Evolutionary conservation across 2,888 invertebrate species (phyloP).

Genomic region (Falcaria lacertinaria): DNA sequence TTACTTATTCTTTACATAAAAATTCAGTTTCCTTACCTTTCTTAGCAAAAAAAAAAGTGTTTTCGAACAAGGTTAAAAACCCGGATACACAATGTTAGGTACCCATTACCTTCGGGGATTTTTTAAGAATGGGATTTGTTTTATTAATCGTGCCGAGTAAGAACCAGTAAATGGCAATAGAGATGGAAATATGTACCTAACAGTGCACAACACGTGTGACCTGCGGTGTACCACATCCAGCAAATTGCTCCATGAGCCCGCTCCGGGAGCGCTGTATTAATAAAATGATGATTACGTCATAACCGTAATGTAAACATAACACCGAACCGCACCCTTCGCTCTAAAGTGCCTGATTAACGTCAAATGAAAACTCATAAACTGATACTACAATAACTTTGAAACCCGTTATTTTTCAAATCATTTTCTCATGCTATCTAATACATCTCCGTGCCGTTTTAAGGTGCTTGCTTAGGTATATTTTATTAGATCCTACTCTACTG

Average conservation of each 20-base stretch:
- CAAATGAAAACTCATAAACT: background rate
- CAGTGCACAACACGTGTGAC: slow-evolving; percentile 1
- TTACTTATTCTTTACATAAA: slow-evolving; percentile 8
- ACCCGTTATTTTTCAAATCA: background rate
- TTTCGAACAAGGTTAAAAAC: too few relatives aligned
- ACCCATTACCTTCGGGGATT: too few relatives aligned
- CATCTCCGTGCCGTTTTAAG: too few relatives aligned
- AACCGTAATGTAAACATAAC: background rate
- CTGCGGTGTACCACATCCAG: slow-evolving; percentile 5
- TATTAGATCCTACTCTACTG: too few relatives aligned
- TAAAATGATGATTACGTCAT: slow-evolving; percentile 1
- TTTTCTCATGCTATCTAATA: background rate
- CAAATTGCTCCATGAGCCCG: slow-evolving; percentile 11
- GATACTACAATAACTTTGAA: background rate
- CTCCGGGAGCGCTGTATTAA: slow-evolving; percentile 5
- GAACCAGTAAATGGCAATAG: background rate
- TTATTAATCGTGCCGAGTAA: too few relatives aligned
- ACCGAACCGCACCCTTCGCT: background rate
- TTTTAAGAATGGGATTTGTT: too few relatives aligned
- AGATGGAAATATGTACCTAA: background rate
- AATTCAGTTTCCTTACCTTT: background rate
- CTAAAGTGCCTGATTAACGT: background rate
- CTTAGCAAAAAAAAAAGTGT: background rate
- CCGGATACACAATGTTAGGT: too few relatives aligned
- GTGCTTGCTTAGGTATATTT: too few relatives aligned